phyloP scores from a whole-genome alignment of 92 coral and sea anemone genomes.

The Scolanthus callimorphus region DNA sequence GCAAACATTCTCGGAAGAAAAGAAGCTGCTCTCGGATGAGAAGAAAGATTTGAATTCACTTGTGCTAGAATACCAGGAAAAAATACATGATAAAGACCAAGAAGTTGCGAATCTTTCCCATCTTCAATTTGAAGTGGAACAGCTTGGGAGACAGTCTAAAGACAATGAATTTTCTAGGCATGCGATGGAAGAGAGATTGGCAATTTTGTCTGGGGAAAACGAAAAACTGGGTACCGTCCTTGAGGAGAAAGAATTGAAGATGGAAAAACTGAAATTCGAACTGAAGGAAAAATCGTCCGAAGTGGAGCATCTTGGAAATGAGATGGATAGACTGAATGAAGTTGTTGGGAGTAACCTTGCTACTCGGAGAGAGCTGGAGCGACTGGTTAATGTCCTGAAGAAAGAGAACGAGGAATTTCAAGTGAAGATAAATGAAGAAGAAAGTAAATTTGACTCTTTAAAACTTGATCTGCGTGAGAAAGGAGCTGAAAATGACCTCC shows the following conservation, averaged over 20 bases:
- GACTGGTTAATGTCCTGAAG: constrained; percentile 32
- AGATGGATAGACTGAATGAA: constrained; percentile 59
- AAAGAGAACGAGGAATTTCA: constrained; percentile 61
- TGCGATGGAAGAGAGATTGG: constrained; percentile 46
- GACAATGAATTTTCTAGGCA: constrained; percentile 39
- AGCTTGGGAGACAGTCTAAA: constrained; percentile 37
- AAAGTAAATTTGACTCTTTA: constrained; percentile 51
- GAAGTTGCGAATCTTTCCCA: constrained; percentile 35
- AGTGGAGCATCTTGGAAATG: constrained; percentile 51
- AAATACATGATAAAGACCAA: constrained; percentile 32
- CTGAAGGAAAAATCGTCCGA: constrained; percentile 66
- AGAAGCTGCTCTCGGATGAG: constrained; percentile 51
- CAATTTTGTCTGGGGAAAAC: constrained; percentile 51
- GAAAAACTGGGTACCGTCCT: constrained; percentile 44
- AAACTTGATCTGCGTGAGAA: constrained; percentile 84
- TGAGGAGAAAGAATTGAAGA: constrained; percentile 51
- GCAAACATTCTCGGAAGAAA: constrained; percentile 46
- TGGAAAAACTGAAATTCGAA: constrained; percentile 36
- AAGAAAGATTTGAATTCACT: constrained; percentile 49
- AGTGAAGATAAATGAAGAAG: constrained; percentile 39
- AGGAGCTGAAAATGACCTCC: constrained; percentile 79
- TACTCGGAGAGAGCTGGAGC: constrained; percentile 56
- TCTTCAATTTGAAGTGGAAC: constrained; percentile 63
- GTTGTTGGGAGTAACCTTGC: constrained; percentile 42
- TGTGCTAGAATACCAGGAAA: constrained; percentile 54